These are phyloP conservation scores for Eremobia ochroleuca DNA, from an alignment of 2,888 invertebrate genomes.

Conservation along the genomic window DNA sequence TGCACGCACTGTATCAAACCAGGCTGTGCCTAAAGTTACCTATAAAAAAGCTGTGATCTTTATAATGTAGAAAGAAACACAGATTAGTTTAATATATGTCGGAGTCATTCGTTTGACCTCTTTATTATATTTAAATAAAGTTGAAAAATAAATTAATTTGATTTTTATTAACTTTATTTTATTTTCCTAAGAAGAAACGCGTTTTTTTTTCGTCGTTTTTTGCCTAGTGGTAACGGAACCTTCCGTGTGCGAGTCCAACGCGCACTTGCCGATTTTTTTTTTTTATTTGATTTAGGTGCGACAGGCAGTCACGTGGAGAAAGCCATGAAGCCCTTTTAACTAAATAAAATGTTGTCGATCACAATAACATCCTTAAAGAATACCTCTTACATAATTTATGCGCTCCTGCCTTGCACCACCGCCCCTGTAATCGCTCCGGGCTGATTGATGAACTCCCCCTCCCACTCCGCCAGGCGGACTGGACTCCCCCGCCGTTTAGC, in stretches of 20 bases:
- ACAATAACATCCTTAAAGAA: conserved; percentile 3
- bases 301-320: not conserved
- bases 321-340: not conserved
- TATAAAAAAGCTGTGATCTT: not conserved
- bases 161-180: no score
- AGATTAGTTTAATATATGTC: no score
- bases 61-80: not conserved
- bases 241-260: no score
- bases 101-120: no score
- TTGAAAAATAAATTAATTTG: no score
- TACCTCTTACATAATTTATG: not conserved
- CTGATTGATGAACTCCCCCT: conserved; percentile 89
- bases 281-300: not conserved
- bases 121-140: no score
- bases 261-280: no score
- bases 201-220: no score
- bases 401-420: conserved; percentile 69
- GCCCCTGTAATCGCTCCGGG: conserved; percentile 86
- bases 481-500: conserved; percentile 78
- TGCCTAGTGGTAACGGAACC: no score
- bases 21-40: not conserved
- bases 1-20: not conserved
- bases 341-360: not conserved
- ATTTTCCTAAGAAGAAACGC: no score
- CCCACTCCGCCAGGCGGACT: conserved; percentile 71